Base-by-base conservation (phyloP, 2,113 vertebrate genomes). In the Grus americana region DNA sequence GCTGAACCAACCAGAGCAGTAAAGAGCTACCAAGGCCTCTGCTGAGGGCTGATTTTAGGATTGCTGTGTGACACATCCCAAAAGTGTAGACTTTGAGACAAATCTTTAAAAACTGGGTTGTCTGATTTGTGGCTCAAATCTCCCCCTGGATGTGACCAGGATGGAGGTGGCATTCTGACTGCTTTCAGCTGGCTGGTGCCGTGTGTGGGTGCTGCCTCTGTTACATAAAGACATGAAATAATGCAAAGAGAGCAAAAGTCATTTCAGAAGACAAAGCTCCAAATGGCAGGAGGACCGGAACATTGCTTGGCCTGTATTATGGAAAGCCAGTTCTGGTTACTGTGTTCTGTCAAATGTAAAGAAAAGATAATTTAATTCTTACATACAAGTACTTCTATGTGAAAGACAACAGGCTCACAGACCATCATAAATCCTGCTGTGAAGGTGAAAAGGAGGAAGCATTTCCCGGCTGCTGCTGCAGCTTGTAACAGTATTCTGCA, bases 391-490 rank as follows among this genome's bases (percentile, higher is more conserved):
- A 27, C 36, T 67, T 91, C 34, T 32, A 22, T 29, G 18, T 44
- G 57, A 63, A 58, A 87, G 40, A 74, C 85, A 83, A 50, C 63
- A 74, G 85, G 66, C 61, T 90, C 61, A 12, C 47, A 3, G 59
- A 54, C 6, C 85, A 59, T 24, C 86, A 80, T 55, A 92, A 92
- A 95, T 92, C 86, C 71, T 86, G 75, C 82, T 59, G 68, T 29
- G 95, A 88, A 88, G 79, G 88, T 85, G 92, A 94, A 94, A 88
- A 86, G 95, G 88, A 90, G 58, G 87, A 79, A 92, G 88, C 29
- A 15, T 86, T 91, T 93, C 82, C 81, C 86, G 81, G 66, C 91
- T 83, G 85, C 68, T 74, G 89, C 93, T 50, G 82, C 81, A 87
- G 91, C n/a, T 68, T 75, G 23, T 27, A 34, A 12, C 8, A 46